A percentile compares a stretch with the other conserved stretches of the same genome.
Evolutionary conservation across 1,140 invertebrate genomes (phyloP).

Genomic region (Ceratitis capitata): DNA sequence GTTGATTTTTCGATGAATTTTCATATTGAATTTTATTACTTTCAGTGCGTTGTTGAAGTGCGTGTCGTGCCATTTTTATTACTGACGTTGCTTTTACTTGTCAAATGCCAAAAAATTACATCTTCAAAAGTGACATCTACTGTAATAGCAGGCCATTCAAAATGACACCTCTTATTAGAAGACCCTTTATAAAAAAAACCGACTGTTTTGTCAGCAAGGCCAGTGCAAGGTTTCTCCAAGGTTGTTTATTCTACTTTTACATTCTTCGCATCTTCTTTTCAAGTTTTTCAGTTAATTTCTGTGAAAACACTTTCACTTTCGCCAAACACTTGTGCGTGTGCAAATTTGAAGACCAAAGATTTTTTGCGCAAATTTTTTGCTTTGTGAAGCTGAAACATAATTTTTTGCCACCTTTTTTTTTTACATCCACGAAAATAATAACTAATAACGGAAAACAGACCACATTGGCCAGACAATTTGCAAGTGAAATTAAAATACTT

Average conservation of each 20-base stretch:
- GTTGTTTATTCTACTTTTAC: neutral
- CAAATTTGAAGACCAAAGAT: neutral
- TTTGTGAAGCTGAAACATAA: neutral
- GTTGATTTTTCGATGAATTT: no score
- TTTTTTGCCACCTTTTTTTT: neutral
- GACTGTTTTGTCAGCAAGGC: no score
- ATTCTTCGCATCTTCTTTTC: neutral
- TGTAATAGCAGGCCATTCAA: neutral
- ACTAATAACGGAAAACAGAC: neutral
- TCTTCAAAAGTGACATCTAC: neutral
- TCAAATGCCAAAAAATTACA: no score
- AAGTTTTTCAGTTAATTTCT: neutral
- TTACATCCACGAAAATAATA: neutral
- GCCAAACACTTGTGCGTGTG: neutral
- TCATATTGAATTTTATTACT: no score
- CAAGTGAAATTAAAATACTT: neutral
- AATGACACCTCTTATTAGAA: no score
- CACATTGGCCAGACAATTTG: neutral
- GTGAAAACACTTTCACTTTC: neutral
- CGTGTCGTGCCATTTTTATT: no score
- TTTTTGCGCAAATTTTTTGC: neutral
- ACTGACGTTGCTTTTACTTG: neutral
- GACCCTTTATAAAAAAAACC: no score
- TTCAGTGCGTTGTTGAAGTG: no score
- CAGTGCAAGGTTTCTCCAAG: neutral